Evolutionary conservation across 2,113 vertebrate species (phyloP).

Genomic region (Willisornis vidua): DNA sequence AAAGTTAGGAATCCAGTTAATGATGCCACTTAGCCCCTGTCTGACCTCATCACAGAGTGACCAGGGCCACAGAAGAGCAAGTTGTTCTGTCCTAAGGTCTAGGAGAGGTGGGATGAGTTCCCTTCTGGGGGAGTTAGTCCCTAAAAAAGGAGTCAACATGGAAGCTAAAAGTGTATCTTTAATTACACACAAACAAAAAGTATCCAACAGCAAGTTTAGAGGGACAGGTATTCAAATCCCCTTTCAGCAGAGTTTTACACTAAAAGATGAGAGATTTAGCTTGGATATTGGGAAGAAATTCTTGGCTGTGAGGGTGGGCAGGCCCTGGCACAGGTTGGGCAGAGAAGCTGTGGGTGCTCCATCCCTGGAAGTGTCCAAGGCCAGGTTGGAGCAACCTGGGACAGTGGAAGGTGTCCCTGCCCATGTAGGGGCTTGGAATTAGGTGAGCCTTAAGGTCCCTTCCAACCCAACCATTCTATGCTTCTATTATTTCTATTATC

Average conservation of each 20-base stretch:
- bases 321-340: accelerated
- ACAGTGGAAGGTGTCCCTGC: accelerated
- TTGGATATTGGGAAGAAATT: neutral
- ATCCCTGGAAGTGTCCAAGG: neutral
- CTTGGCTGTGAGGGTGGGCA: accelerated
- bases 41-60: neutral
- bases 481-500: neutral
- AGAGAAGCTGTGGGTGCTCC: neutral
- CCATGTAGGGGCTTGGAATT: accelerated
- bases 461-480: neutral
- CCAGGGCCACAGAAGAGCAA: neutral
- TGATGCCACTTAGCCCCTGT: neutral
- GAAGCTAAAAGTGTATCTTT: neutral
- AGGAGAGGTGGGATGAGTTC: neutral
- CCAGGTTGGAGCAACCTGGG: accelerated
- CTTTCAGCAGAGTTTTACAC: neutral
- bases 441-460: neutral
- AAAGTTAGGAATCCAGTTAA: neutral
- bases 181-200: neutral
- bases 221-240: neutral
- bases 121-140: neutral
- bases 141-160: neutral
- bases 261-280: neutral
- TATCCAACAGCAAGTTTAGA: accelerated
- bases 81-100: neutral